Evolutionary conservation across 2,888 invertebrate species (phyloP), one percentile per base, ranked within the genome.

Genomic region (Zeuzera pyrina): DNA sequence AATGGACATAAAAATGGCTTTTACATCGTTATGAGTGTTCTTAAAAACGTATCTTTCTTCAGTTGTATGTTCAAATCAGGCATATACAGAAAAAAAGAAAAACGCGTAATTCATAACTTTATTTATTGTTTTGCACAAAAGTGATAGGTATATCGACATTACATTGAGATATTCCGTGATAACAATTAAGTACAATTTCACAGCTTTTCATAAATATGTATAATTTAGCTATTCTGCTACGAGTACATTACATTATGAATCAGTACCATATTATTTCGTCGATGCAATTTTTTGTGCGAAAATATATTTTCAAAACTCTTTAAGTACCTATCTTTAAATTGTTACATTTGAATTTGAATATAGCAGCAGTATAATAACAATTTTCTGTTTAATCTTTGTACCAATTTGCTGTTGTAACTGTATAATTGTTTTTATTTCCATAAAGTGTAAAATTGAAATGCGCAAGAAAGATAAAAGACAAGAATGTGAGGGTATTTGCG

Each of bases 151-250:
- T 62, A 71, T 67, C 58, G 67, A 66, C 61, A 68, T 61, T 66
- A 74, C 63, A 74, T 65, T 72, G 73, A 77, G 73, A 76, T 74
- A 73, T 68, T 70, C 68, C 62, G 68, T 68, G 68, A 68, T 68
- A 61, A 68, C 49, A 57, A 58, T 67, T 83, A 83, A 81, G 81
- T 83, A 81, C 81, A 77, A 51, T 65, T 77, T 73, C 78, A 83
- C 78, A 81, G 78, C 78, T 71, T 74, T 54, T 51, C 53, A 65
- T 64, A 66, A 72, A 66, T 10, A 19, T 69, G n/a, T n/a, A 72
- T 51, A 63, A 47, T 63, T 59, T 52, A 59, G 48, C 54, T 62
- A 55, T 45, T 34, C 35, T 48, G 45, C 36, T 39, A 47, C 46
- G 47, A 54, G 45, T 43, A 51, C 45, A 57, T 49, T 47, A 45